Evolutionary conservation across 2,113 vertebrate species (phyloP).

Genomic region (Chelonoidis abingdonii): DNA sequence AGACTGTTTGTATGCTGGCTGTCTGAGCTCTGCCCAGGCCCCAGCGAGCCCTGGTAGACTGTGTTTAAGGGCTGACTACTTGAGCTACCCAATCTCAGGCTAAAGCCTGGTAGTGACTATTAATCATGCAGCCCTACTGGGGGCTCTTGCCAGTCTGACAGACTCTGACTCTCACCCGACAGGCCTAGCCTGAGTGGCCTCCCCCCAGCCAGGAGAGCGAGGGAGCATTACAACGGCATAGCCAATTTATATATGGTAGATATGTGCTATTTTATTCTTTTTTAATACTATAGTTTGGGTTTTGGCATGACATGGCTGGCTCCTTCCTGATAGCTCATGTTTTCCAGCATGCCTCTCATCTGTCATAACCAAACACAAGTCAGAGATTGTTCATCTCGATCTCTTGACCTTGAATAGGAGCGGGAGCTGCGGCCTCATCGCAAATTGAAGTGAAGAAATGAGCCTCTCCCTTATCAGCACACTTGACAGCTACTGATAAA

Average conservation of each 20-base stretch:
- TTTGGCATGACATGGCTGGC: background rate
- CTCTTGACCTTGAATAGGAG: conserved; percentile 8
- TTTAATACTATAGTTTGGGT: background rate
- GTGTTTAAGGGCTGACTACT: too few species aligned
- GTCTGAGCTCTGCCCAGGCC: too few species aligned
- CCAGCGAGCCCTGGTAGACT: too few species aligned
- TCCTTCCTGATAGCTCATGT: background rate
- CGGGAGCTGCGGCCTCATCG: background rate
- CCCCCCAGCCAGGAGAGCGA: too few species aligned
- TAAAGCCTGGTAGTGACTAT: too few species aligned
- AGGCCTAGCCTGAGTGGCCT: too few species aligned
- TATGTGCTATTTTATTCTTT: background rate
- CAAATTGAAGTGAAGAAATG: background rate
- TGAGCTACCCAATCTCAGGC: too few species aligned
- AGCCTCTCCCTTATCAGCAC: conserved; percentile 22
- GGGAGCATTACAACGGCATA: fast-evolving
- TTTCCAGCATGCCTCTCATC: background rate
- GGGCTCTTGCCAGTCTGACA: too few species aligned
- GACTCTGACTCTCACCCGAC: too few species aligned
- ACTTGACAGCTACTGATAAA: conserved; percentile 42
- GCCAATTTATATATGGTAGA: background rate
- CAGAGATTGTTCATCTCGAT: background rate
- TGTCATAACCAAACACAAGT: background rate
- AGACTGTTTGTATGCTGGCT: too few species aligned
- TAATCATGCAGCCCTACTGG: too few species aligned